Conservation (phyloP, 2,888 invertebrate genomes). For the Chrysolina haemoptera region DNA sequence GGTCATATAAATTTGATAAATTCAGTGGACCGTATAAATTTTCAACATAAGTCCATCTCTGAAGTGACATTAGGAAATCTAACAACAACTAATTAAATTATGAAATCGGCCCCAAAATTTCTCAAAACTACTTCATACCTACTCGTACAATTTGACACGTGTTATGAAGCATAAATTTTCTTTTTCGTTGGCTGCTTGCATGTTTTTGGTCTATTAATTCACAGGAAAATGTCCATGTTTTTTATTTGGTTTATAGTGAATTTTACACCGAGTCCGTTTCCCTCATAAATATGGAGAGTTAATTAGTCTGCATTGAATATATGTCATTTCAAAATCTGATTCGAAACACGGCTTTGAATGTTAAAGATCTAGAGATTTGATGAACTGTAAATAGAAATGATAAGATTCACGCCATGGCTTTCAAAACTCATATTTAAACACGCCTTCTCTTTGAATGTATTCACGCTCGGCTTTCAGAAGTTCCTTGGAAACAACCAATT, state of each 20-base stretch:
- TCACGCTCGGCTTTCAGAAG: too few relatives aligned
- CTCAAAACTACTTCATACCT: too few relatives aligned
- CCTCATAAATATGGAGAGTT: background rate
- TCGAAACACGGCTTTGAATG: background rate
- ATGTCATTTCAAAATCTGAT: background rate
- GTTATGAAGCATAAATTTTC: background rate
- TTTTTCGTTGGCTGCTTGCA: background rate
- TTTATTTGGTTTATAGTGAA: background rate
- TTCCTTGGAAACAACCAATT: too few relatives aligned
- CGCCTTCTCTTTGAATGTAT: too few relatives aligned
- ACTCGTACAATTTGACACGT: background rate
- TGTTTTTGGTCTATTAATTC: background rate
- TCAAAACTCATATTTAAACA: background rate
- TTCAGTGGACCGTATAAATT: too few relatives aligned
- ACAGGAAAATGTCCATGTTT: background rate
- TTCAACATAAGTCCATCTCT: too few relatives aligned
- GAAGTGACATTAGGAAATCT: too few relatives aligned
- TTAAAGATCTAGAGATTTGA: background rate
- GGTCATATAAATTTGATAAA: too few relatives aligned
- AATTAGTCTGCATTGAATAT: conserved; percentile 1
- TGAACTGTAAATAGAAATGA: conserved; percentile 1
- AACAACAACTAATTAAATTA: too few relatives aligned
- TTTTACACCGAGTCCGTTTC: background rate
- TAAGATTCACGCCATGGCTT: background rate
- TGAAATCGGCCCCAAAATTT: too few relatives aligned